Evolutionary conservation across 2,888 invertebrate genomes (phyloP).

Genomic region (Andrena camellia): DNA sequence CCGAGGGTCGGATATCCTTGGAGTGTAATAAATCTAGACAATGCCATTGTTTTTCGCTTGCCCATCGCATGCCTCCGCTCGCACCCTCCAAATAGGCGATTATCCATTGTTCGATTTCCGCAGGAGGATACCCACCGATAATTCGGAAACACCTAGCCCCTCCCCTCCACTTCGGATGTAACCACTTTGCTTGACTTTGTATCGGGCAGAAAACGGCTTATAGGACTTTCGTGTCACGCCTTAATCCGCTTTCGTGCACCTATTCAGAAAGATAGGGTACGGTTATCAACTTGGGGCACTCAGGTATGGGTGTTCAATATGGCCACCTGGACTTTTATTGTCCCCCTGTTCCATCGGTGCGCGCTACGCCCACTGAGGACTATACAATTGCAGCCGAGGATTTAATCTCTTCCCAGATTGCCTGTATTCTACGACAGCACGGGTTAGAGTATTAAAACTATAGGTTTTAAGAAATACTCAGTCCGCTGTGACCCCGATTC

Average conservation of each 20-base stretch:
- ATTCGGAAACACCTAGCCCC: background rate
- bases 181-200: conserved; percentile 39
- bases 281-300: conserved; percentile 18
- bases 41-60: conserved; percentile 9
- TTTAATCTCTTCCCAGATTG: conserved; percentile 27
- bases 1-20: background rate
- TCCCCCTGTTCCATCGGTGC: background rate
- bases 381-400: conserved; percentile 20
- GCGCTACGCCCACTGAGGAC: background rate
- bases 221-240: conserved; percentile 40
- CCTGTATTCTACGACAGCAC: background rate
- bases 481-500: background rate
- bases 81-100: conserved; percentile 32
- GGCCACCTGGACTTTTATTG: conserved; percentile 32
- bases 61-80: conserved; percentile 1
- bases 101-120: conserved; percentile 24
- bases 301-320: conserved; percentile 35
- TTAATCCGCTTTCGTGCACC: conserved; percentile 19
- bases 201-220: conserved; percentile 22
- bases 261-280: conserved; percentile 25
- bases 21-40: background rate
- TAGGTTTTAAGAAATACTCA: background rate
- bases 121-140: background rate
- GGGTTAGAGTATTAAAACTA: background rate
- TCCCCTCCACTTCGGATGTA: conserved; percentile 11